Conservation (phyloP, 2,888 invertebrate species). For the Conus canariensis region DNA sequence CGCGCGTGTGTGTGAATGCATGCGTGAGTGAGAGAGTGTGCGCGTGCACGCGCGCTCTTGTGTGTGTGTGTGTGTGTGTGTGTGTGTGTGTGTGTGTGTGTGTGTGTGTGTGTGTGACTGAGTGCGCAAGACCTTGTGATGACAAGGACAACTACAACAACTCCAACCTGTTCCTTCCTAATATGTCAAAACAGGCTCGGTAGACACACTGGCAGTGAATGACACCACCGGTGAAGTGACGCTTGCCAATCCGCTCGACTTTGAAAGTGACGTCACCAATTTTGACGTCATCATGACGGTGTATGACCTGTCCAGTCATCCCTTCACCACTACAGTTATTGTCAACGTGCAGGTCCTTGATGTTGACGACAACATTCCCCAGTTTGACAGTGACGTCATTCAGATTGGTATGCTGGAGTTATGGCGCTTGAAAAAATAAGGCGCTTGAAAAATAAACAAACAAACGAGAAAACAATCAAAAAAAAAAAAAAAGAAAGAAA, state of each 20-base stretch:
- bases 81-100: too few species aligned
- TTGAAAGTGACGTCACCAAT: slow-evolving; percentile 15
- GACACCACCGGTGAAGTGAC: slow-evolving; percentile 3
- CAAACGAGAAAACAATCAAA: too few species aligned
- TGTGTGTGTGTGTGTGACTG: too few species aligned
- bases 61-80: too few species aligned
- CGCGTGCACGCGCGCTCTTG: too few species aligned
- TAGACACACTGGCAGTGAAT: not conserved
- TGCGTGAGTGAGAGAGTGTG: too few species aligned
- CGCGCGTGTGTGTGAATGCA: too few species aligned
- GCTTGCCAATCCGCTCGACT: not conserved
- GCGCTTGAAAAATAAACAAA: too few species aligned
- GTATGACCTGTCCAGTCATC: not conserved
- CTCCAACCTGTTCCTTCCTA: not conserved
- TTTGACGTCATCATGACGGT: slow-evolving; percentile 33
- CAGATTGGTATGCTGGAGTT: not conserved
- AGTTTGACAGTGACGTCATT: slow-evolving; percentile 22
- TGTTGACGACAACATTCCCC: slow-evolving; percentile 30
- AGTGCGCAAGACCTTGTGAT: too few species aligned
- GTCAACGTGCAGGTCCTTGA: slow-evolving; percentile 15
- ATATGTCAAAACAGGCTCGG: not conserved
- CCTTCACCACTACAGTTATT: slow-evolving; percentile 20
- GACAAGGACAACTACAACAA: too few species aligned
- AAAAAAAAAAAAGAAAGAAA: too few species aligned
- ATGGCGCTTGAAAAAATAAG: too few species aligned